A percentile compares a stretch with the other conserved stretches of the same genome.
Conservation (phyloP, 1,140 invertebrate genomes). For the Drosophila sucinea region DNA sequence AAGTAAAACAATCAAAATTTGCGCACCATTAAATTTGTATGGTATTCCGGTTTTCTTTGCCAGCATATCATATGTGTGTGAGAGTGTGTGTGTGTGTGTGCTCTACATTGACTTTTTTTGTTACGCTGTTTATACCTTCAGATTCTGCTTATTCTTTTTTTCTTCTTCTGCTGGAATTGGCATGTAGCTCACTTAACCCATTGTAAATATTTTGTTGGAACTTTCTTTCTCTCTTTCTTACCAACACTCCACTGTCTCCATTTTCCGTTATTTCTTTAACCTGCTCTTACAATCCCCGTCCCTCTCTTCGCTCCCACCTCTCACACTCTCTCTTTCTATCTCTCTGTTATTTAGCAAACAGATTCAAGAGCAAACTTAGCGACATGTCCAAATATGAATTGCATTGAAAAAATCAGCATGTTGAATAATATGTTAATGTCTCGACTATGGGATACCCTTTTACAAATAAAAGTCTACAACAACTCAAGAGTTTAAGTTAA, state of each 20-base stretch:
- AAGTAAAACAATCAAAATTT: constrained; percentile 77
- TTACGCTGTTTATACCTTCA: constrained; percentile 15
- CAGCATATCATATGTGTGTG: constrained; percentile 7
- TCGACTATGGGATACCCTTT: background rate
- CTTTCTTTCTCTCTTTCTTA: constrained; percentile 4
- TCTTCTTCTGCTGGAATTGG: constrained; percentile 28
- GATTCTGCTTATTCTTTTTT: constrained; percentile 22
- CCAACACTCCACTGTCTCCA: too few relatives aligned
- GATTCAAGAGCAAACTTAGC: constrained; percentile 32
- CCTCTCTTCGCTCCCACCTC: background rate
- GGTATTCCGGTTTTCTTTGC: constrained; percentile 43
- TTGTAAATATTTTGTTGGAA: constrained; percentile 68
- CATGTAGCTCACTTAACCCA: constrained; percentile 27
- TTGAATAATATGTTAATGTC: background rate
- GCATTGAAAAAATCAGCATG: constrained; percentile 40
- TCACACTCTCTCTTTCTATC: background rate
- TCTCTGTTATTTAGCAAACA: constrained; percentile 39
- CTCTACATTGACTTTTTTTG: constrained; percentile 7
- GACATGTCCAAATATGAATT: constrained; percentile 57
- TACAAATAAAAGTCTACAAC: too few relatives aligned
- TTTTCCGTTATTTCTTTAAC: too few relatives aligned
- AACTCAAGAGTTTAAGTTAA: too few relatives aligned
- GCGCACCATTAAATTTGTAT: constrained; percentile 77
- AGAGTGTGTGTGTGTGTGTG: constrained; percentile 21
- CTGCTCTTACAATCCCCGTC: background rate